Evolutionary conservation across 2,113 vertebrate species (phyloP), one percentile per base, ranked within the genome.

Genomic region (Aramus guarauna): DNA sequence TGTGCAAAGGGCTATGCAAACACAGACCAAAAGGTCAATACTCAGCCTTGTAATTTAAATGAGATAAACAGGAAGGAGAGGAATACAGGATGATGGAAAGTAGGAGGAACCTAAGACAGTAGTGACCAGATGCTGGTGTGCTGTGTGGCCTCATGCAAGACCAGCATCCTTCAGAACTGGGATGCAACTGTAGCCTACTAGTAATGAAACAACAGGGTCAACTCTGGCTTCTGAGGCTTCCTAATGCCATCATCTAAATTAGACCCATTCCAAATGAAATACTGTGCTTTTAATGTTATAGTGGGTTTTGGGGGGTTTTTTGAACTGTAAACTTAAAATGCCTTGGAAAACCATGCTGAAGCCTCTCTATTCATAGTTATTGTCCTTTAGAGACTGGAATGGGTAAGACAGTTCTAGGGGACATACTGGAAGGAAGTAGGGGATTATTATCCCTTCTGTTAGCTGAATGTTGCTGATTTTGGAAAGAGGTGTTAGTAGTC

Each of bases 181-280:
- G 16, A 47, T 78, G 16, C 37, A 91, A 12, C 23, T 34, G 17
- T 9, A 60, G 15, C 9, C 15, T 24, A 50, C 7, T 47, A 16
- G 12, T 63, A 87, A 59, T 3, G 6, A 73, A 73, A 58, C 1
- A 85, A 27, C 0, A 0, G 6, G 4, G 4, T 8, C 21, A 63
- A 3, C 15, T 69, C 29, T 56, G 7, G 27, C 21, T 72, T 78
- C 52, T 89, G 56, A 64, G 14, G 20, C 16, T 82, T 95, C 15
- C 39, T 74, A 14, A 26, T 60, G 32, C 30, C 75, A 16, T 20
- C 47, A 67, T 60, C 48, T 60, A 92, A 89, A 63, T 55, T 12
- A 47, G 20, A 47, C 5, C 6, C 6, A 27, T 41, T 77, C 34
- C 19, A 71, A 41, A 3, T 17, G 26, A 24, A 60, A 39, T n/a